Conservation (phyloP, 2,888 invertebrate species). For the Netelia fuscicornis region DNA sequence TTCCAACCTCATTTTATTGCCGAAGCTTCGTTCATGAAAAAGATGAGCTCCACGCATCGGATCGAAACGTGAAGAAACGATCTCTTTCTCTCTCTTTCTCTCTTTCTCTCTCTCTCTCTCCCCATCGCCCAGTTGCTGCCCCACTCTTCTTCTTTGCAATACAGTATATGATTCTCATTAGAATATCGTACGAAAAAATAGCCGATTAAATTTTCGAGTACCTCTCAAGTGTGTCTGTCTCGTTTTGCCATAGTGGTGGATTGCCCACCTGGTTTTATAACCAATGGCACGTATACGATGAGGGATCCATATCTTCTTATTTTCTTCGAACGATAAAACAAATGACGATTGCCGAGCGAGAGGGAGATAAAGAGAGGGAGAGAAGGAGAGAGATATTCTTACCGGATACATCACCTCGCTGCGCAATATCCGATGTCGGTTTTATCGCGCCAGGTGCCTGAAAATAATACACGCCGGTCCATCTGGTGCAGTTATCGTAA, state of each 20-base stretch:
- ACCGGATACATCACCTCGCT: conserved; percentile 67
- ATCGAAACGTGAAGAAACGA: not conserved
- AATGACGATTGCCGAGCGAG: conserved; percentile 60
- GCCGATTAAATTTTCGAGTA: no score
- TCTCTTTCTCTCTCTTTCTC: not conserved
- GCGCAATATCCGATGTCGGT: conserved; percentile 77
- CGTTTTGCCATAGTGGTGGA: no score
- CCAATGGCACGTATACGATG: conserved; percentile 19
- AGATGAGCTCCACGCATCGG: conserved; percentile 7
- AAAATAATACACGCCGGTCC: conserved; percentile 52
- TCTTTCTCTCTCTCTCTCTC: not conserved
- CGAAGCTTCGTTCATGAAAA: conserved; percentile 49
- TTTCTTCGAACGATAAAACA: conserved; percentile 80
- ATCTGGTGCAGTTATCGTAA: no score
- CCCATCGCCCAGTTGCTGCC: not conserved
- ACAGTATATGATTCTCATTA: no score
- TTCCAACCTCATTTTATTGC: conserved; percentile 48
- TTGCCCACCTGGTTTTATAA: conserved; percentile 6
- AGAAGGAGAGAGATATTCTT: conserved; percentile 58
- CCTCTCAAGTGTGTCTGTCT: no score
- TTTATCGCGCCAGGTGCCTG: conserved; percentile 81
- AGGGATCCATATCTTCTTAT: conserved; percentile 50
- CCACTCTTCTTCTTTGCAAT: no score
- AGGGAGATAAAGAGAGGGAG: no score
- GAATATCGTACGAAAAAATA: no score